Base-by-base conservation (phyloP, 2,797 vertebrate species). In the Hemitrygon akajei region DNA sequence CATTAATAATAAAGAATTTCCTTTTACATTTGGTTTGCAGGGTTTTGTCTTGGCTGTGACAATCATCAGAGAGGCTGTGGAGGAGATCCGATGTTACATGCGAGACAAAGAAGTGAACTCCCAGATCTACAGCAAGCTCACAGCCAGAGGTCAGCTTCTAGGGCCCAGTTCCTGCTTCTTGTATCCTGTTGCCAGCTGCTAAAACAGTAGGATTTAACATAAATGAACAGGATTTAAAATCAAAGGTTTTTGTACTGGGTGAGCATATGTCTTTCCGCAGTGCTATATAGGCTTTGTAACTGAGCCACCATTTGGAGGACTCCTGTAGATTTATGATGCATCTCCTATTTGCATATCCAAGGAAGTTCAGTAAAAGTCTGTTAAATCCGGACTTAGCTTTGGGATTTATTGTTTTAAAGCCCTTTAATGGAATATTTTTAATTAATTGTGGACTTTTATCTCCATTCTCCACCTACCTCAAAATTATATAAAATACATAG, bases 111-210 rank as follows among this genome's bases (percentile, higher is more conserved):
- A 99, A 95, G 98, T 99, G 93, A 99, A 99, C 97, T 99, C 98
- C 69, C 99, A 99, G 97, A 98, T 99, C 96, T 99, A 99, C 97
- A 99, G 98, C 98, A 98, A 98, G 95, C 98, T 99, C 94, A 99
- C 98, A 60, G 97, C 96, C 0, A 97, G 98, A 98, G 99, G 99
- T 99, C 94, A 96, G 97, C 93, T 76, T 94, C 22, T 94, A 0
- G 94, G 95, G 95, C 94, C 94, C n/a, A 14, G 60, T 30, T 66
- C 86, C 69, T 94, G 91, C 73, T 95, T 82, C 76, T 94, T 91
- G 81, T 93, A 79, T 94, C 94, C 95, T 94, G 94, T 94, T 79
- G 0, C 60, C 71, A n/a, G 94, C 87, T 9, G 91, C 91, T 25
- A 10, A 94, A 95, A 91, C 94, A 30, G 37, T 27, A 11, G 80